These are phyloP conservation scores for Euproctis similis DNA, from an alignment of 2,888 invertebrate genomes.

Conservation along the genomic window DNA sequence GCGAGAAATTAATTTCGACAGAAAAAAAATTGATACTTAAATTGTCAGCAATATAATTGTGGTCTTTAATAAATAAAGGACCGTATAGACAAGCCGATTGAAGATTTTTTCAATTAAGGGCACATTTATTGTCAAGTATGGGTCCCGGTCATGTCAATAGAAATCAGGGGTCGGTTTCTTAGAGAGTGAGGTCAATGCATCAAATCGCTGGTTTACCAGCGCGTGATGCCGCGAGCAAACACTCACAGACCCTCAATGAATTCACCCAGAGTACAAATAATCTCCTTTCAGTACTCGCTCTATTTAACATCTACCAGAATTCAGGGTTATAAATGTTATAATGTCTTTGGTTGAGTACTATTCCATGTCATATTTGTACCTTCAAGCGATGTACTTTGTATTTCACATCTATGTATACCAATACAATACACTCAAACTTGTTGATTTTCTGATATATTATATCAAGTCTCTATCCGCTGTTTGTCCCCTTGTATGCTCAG, in stretches of 20 bases:
- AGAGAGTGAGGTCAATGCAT: constrained; percentile 25
- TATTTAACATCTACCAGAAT: constrained; percentile 34
- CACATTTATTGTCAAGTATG: constrained; percentile 26
- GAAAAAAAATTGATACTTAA: neutral
- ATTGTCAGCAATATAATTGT: neutral
- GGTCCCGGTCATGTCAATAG: constrained; percentile 27
- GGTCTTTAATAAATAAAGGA: constrained; percentile 10
- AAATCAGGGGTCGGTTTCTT: constrained; percentile 29
- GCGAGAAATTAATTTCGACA: too few relatives aligned
- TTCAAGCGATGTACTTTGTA: too few relatives aligned
- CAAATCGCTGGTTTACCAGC: constrained; percentile 36
- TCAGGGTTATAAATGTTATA: constrained; percentile 22
- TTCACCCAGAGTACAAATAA: constrained; percentile 43
- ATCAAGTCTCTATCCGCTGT: too few relatives aligned
- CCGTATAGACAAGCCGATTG: constrained; percentile 18
- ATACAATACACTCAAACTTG: too few relatives aligned
- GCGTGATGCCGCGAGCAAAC: constrained; percentile 50
- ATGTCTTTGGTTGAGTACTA: constrained; percentile 14
- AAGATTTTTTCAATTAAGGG: constrained; percentile 26
- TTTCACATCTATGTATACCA: too few relatives aligned
- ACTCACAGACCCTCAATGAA: constrained; percentile 35
- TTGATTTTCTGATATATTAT: too few relatives aligned
- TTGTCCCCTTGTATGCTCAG: too few relatives aligned
- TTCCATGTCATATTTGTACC: constrained; percentile 24
- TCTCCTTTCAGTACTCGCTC: constrained; percentile 40